These are phyloP conservation scores for Philaethria dido DNA, from an alignment of 2,888 invertebrate genomes.

Conservation along the genomic window DNA sequence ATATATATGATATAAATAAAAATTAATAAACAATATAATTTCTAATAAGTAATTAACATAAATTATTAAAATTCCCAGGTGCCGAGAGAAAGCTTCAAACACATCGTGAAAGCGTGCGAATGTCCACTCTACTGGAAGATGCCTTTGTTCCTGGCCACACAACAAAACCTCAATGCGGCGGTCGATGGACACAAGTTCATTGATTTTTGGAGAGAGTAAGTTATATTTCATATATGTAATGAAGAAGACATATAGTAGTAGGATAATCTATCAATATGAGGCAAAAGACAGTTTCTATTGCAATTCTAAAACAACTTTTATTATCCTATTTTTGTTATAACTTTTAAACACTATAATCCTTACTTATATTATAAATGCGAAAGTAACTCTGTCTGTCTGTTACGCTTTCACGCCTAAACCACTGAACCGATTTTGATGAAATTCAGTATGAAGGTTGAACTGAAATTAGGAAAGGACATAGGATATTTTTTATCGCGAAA, in stretches of 20 bases:
- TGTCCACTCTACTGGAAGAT: constrained; percentile 98
- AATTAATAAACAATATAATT: constrained; percentile 2
- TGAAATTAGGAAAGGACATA: no score
- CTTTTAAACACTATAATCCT: no score
- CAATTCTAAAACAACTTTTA: no score
- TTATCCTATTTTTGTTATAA: no score
- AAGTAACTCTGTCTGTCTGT: no score
- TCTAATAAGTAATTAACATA: constrained; percentile 22
- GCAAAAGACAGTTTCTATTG: neutral
- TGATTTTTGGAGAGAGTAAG: constrained; percentile 97
- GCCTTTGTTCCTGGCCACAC: constrained; percentile 95
- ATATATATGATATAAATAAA: neutral
- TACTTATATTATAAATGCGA: no score
- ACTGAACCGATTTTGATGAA: no score
- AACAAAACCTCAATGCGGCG: constrained; percentile 87
- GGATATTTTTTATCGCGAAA: no score
- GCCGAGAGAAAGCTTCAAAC: constrained; percentile 86
- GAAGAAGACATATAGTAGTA: neutral
- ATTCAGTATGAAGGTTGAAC: no score
- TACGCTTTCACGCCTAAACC: no score
- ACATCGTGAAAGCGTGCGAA: constrained; percentile 92
- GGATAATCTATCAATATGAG: neutral
- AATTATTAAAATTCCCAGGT: constrained; percentile 60
- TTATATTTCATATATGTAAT: constrained; percentile 42
- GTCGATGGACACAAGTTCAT: constrained; percentile 93